A percentile compares a stretch with the other conserved stretches of the same genome.
Evolutionary conservation across 2,888 invertebrate species (phyloP).

Genomic region (Eucera pruinosa): DNA sequence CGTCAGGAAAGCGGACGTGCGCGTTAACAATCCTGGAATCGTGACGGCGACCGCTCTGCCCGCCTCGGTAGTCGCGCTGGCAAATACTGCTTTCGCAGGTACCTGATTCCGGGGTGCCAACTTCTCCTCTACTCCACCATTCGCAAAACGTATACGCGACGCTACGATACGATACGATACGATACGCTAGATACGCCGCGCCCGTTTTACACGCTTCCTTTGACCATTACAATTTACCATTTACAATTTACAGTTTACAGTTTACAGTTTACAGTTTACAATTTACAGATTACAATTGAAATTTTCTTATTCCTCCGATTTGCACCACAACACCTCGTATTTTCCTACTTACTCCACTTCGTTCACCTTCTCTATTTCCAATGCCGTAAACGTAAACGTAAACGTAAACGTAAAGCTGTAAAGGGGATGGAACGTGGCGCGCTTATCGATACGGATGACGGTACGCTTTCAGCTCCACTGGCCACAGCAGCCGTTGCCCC

Average conservation of each 20-base stretch:
- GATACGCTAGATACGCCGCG: too few relatives aligned
- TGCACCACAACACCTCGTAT: too few relatives aligned
- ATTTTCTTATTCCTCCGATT: too few relatives aligned
- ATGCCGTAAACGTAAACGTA: too few relatives aligned
- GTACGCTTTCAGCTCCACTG: conserved; percentile 41
- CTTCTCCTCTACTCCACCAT: conserved; percentile 16
- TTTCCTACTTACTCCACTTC: too few relatives aligned
- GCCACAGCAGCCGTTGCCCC: conserved; percentile 51
- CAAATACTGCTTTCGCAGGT: conserved; percentile 69
- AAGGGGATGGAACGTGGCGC: too few relatives aligned
- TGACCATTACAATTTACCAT: conserved; percentile 3
- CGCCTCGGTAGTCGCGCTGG: conserved; percentile 61
- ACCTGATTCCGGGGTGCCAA: conserved; percentile 54
- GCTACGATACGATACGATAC: background rate
- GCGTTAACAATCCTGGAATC: conserved; percentile 71
- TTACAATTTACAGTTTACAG: too few relatives aligned
- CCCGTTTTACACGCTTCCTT: conserved; percentile 47
- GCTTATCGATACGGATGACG: too few relatives aligned
- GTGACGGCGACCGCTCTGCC: conserved; percentile 63
- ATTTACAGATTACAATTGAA: too few relatives aligned
- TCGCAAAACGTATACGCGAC: background rate
- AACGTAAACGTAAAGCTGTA: too few relatives aligned
- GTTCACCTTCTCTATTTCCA: too few relatives aligned
- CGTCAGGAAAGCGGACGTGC: conserved; percentile 70
- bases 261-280: too few relatives aligned